Conservation (phyloP, 1,140 invertebrate species). For the Eriocheir sinensis region DNA sequence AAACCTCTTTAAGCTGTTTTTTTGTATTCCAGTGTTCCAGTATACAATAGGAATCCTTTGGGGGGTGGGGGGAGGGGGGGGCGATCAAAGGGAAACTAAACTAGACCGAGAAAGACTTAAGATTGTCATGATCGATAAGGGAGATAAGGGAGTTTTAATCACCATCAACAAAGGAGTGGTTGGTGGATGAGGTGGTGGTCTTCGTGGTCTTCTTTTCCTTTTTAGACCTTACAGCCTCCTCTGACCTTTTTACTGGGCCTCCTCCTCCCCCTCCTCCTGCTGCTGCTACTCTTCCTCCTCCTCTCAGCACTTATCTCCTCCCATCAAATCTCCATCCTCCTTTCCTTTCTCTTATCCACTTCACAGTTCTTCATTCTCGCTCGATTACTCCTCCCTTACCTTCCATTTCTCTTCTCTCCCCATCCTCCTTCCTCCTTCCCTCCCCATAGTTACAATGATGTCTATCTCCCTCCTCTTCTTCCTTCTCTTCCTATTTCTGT, state of each 20-base stretch:
- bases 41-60: not conserved
- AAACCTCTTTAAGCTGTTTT: not conserved
- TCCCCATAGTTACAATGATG: too few species aligned
- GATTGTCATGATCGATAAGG: not conserved
- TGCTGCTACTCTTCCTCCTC: not conserved
- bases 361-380: too few species aligned
- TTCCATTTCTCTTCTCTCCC: too few species aligned
- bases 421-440: too few species aligned
- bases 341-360: not conserved
- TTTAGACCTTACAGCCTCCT: not conserved
- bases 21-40: not conserved
- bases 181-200: conserved; percentile 4
- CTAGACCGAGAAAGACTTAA: not conserved
- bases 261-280: not conserved
- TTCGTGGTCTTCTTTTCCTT: not conserved
- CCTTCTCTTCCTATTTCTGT: not conserved
- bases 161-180: not conserved
- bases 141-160: not conserved
- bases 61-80: not conserved
- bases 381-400: too few species aligned
- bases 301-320: too few species aligned
- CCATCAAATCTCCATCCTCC: too few species aligned
- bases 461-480: not conserved
- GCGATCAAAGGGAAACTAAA: not conserved
- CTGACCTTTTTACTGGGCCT: not conserved